Percentiles rank a stretch among this genome's conserved stretches.
phyloP scores from a whole-genome alignment of 2,113 vertebrate species.

The Cynopterus brachyotis region DNA sequence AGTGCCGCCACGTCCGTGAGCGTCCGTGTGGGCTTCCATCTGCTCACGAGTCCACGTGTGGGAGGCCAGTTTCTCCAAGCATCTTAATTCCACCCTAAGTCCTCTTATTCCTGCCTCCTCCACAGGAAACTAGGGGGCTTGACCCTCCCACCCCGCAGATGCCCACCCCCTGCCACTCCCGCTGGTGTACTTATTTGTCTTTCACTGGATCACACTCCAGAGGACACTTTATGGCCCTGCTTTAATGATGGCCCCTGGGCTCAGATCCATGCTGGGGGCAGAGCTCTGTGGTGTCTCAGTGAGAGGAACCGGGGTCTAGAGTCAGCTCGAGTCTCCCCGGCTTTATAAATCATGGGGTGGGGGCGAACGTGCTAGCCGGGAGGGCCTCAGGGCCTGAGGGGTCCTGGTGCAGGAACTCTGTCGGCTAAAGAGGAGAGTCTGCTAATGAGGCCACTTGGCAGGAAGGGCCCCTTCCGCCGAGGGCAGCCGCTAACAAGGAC shows the following conservation, averaged over 20 bases:
- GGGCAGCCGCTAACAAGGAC: not conserved
- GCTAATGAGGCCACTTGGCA: constrained; percentile 3
- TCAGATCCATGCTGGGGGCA: not conserved
- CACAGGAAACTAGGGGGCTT: not conserved
- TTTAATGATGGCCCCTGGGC: not conserved
- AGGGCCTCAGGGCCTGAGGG: not conserved
- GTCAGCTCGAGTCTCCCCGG: not conserved
- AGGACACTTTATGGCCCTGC: not conserved
- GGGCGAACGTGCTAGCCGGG: not conserved
- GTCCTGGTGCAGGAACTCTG: not conserved
- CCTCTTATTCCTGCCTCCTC: not conserved
- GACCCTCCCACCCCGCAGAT: not conserved
- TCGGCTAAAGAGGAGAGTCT: not conserved
- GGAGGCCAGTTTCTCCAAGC: accelerated
- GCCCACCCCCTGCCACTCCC: not conserved
- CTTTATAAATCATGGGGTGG: not conserved
- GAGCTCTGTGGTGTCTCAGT: not conserved
- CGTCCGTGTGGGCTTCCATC: not conserved
- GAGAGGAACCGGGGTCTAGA: not conserved
- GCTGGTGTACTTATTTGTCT: not conserved
- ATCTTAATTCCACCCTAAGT: too few relatives aligned
- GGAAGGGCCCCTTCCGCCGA: not conserved
- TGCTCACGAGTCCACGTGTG: accelerated
- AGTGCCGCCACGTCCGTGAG: accelerated
- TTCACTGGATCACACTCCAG: not conserved